Conservation (phyloP, 2,797 vertebrate genomes). For the Centropyge bicolor region DNA sequence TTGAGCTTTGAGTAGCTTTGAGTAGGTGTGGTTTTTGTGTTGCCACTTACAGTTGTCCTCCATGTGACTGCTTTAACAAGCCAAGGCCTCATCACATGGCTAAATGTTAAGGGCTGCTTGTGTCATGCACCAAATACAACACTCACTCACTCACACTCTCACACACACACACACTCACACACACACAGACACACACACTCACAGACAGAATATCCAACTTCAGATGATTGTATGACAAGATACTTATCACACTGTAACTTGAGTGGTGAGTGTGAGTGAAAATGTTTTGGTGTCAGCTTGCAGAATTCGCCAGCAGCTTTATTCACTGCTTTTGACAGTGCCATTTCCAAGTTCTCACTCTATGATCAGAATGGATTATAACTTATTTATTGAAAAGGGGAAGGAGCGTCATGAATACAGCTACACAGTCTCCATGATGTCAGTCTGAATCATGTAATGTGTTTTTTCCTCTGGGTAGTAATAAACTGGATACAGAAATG, state of each 20-base stretch:
- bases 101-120: constrained; percentile 20
- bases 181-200: not conserved
- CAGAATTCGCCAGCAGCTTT: not conserved
- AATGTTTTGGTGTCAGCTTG: constrained; percentile 23
- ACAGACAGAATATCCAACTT: constrained; percentile 23
- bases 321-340: constrained; percentile 9
- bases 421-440: constrained; percentile 20
- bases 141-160: not conserved
- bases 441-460: constrained; percentile 18
- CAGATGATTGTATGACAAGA: not conserved
- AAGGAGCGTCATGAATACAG: constrained; percentile 27
- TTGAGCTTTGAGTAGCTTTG: constrained; percentile 13
- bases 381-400: constrained; percentile 23
- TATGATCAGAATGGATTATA: not conserved
- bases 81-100: constrained; percentile 68
- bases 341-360: constrained; percentile 3
- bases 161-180: not conserved
- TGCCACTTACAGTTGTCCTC: constrained; percentile 33
- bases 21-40: constrained; percentile 25
- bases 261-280: not conserved
- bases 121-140: constrained; percentile 56
- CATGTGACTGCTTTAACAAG: constrained; percentile 61
- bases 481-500: not conserved
- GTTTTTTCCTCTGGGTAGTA: constrained; percentile 13
- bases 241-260: constrained; percentile 7